Conservation (phyloP, 2,797 vertebrate species). For the Chromis chromis region DNA sequence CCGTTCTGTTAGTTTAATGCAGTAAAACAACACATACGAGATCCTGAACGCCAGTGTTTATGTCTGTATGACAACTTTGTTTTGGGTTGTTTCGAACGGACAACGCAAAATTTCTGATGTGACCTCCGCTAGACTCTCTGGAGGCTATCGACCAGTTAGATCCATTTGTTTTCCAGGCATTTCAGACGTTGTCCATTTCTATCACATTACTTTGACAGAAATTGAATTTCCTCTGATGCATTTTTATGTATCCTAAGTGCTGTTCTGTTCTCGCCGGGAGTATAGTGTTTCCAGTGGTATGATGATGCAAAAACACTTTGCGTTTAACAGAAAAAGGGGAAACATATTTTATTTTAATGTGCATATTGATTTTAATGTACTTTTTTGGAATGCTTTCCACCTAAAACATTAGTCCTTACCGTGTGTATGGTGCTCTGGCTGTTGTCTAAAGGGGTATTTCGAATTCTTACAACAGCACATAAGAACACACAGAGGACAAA, state of each 20-base stretch:
- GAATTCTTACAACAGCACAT: conserved; percentile 36
- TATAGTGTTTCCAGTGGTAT: conserved; percentile 77
- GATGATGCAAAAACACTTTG: conserved; percentile 75
- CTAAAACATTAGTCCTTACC: conserved; percentile 12
- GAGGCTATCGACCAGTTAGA: conserved; percentile 77
- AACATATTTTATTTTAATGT: conserved; percentile 73
- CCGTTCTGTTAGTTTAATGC: conserved; percentile 15
- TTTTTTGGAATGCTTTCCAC: conserved; percentile 24
- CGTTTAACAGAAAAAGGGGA: conserved; percentile 59
- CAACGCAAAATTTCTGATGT: conserved; percentile 55
- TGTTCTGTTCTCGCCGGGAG: conserved; percentile 71
- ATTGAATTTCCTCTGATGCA: conserved; percentile 85
- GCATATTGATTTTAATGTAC: conserved; percentile 55
- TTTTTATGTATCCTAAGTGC: conserved; percentile 84
- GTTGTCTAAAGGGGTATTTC: conserved; percentile 25
- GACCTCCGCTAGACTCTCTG: conserved; percentile 78
- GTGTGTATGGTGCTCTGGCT: neutral
- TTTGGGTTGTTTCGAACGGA: conserved; percentile 66
- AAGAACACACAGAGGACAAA: conserved; percentile 52
- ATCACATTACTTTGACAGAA: conserved; percentile 85
- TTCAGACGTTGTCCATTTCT: conserved; percentile 83
- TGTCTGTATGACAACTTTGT: conserved; percentile 55
- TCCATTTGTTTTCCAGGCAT: conserved; percentile 82
- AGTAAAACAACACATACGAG: conserved; percentile 13
- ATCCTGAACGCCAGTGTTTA: conserved; percentile 41